Evolutionary conservation across 2,113 vertebrate genomes (phyloP).

Genomic region (Pygoscelis adeliae): DNA sequence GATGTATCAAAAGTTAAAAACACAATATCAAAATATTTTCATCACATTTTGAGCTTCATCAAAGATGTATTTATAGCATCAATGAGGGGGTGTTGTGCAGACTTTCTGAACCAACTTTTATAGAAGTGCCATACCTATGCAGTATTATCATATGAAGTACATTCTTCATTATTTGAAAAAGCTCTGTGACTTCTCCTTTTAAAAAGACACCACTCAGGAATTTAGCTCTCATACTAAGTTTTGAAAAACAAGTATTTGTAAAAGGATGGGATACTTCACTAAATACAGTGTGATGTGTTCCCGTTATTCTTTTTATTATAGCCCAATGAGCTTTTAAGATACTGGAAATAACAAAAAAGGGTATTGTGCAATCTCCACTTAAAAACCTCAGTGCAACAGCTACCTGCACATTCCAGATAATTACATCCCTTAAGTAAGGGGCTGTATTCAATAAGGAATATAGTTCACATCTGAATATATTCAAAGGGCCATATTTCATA

Average conservation of each 20-base stretch:
- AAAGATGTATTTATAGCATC: conserved; percentile 47
- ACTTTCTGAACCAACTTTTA: background rate
- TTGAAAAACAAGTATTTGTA: background rate
- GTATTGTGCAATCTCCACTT: background rate
- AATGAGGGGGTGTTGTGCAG: background rate
- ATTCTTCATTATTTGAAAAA: background rate
- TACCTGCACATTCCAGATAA: background rate
- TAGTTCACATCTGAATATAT: background rate
- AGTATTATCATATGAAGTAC: background rate
- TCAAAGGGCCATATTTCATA: background rate
- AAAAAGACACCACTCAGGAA: background rate
- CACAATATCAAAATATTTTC: conserved; percentile 62
- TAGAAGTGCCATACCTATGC: background rate
- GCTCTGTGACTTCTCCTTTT: background rate
- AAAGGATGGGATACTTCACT: background rate
- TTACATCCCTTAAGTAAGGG: background rate
- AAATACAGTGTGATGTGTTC: background rate
- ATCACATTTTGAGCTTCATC: conserved; percentile 51
- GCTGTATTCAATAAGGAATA: background rate
- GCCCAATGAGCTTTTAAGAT: background rate
- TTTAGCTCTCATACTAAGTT: background rate
- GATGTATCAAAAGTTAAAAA: conserved; percentile 62
- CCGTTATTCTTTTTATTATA: background rate
- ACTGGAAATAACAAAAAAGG: background rate
- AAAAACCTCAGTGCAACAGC: background rate